Conservation (phyloP, 2,113 vertebrate species). For the Ptychochromis oligacanthus region DNA sequence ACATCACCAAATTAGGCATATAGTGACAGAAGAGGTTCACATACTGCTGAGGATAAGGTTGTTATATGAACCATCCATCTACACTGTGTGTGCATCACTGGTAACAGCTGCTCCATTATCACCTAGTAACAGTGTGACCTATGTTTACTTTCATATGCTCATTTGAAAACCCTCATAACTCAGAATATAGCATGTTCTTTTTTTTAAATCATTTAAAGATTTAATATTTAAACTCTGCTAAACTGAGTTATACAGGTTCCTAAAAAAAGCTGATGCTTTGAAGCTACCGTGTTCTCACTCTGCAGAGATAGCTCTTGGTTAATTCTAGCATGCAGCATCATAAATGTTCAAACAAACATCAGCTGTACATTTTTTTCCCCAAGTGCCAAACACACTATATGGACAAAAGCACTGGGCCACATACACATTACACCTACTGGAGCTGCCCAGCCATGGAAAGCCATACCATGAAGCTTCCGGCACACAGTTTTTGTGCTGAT, state of each 20-base stretch:
- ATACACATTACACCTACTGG: neutral
- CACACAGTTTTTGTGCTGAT: neutral
- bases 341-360: neutral
- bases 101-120: neutral
- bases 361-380: neutral
- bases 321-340: neutral
- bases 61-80: neutral
- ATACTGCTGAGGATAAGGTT: neutral
- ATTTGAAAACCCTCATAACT: neutral
- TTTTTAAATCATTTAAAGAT: neutral
- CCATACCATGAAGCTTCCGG: neutral
- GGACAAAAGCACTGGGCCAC: neutral
- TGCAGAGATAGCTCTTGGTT: neutral
- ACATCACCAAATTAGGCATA: constrained; percentile 22
- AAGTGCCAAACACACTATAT: neutral
- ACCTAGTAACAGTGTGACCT: neutral
- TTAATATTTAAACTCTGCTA: neutral
- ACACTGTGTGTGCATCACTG: neutral
- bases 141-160: neutral
- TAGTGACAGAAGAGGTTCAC: neutral
- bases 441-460: neutral
- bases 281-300: too few species aligned
- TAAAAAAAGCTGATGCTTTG: neutral
- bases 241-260: neutral
- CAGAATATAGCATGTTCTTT: neutral